phyloP scores from a whole-genome alignment of 2,113 vertebrate genomes.

The Myocastor coypus region DNA sequence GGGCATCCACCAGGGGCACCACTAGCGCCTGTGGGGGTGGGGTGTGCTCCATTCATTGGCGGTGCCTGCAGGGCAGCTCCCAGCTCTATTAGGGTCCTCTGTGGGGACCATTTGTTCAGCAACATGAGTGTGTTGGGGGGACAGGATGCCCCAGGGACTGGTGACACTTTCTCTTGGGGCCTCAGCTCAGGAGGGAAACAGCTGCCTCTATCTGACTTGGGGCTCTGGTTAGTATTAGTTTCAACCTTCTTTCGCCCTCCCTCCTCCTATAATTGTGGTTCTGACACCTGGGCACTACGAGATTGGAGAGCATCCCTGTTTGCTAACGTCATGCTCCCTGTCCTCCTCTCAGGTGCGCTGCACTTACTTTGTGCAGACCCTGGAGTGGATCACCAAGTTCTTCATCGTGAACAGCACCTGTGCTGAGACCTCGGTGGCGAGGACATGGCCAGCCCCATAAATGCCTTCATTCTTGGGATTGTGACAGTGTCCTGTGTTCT shows the following conservation, averaged over 20 bases:
- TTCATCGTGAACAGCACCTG: slow-evolving; percentile 58
- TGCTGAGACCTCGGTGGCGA: rapidly evolving
- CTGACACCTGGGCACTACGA: neutral
- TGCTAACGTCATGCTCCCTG: neutral
- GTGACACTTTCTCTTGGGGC: neutral
- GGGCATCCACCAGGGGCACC: rapidly evolving
- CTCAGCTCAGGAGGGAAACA: neutral
- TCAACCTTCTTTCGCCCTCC: neutral
- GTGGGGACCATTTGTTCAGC: neutral
- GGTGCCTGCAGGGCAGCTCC: neutral
- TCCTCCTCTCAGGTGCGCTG: slow-evolving; percentile 60
- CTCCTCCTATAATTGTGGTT: neutral
- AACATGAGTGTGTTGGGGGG: neutral
- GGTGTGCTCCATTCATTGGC: neutral
- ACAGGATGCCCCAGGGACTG: neutral
- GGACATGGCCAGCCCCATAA: rapidly evolving
- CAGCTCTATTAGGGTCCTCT: neutral
- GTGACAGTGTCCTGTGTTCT: neutral
- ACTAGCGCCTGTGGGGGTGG: neutral
- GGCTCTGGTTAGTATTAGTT: neutral
- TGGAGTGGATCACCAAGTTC: neutral
- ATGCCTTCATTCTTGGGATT: neutral
- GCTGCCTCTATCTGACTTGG: neutral
- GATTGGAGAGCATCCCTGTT: neutral
- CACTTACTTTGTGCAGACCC: neutral